phyloP scores from a whole-genome alignment of 2,113 vertebrate species.

The Choloepus hoffmanni region DNA sequence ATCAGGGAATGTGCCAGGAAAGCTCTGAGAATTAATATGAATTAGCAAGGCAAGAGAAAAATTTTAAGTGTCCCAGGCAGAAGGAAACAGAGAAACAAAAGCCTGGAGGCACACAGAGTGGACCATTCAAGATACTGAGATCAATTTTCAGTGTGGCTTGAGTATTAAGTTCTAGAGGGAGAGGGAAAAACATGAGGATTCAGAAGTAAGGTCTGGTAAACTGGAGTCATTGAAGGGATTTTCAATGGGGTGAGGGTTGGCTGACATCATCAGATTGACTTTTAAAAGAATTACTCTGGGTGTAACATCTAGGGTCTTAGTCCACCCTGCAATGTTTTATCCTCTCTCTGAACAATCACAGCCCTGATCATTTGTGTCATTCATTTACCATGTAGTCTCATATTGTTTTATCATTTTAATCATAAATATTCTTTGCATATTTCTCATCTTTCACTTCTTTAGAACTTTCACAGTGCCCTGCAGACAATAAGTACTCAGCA shows the following conservation, averaged over 20 bases:
- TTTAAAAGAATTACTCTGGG: background rate
- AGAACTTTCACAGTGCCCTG: background rate
- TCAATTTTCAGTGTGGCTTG: background rate
- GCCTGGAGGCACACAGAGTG: background rate
- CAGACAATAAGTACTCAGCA: background rate
- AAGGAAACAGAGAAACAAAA: background rate
- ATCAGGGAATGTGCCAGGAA: background rate
- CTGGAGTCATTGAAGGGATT: background rate
- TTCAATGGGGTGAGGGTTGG: background rate
- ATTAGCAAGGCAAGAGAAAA: slow-evolving; percentile 9
- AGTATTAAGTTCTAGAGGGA: background rate
- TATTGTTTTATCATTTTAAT: background rate
- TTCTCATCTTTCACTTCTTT: background rate
- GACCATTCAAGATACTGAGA: background rate
- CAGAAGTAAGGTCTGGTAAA: background rate
- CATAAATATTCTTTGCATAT: background rate
- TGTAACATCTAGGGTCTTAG: background rate
- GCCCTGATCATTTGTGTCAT: background rate
- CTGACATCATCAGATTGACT: background rate
- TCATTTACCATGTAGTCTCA: background rate
- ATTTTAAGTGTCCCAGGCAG: background rate
- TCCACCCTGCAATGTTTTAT: background rate
- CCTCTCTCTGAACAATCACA: background rate
- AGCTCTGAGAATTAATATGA: background rate
- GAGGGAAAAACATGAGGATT: background rate